Conservation (phyloP, 2,888 invertebrate species). For the Lymantria dispar region DNA sequence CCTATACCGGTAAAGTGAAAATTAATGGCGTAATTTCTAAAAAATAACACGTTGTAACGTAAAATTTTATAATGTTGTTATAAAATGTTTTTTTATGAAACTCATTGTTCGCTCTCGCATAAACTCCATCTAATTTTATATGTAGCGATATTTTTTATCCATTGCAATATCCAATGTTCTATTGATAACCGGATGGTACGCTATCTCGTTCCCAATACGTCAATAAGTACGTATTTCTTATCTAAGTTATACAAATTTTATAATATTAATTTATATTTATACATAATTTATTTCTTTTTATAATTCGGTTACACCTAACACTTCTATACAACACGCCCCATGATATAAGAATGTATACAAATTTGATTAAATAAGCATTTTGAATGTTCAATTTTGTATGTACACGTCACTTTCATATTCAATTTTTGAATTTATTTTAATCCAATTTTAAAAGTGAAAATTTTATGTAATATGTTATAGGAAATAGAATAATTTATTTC, state of each 20-base stretch:
- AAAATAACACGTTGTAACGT: constrained; percentile 23
- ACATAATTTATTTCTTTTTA: background rate
- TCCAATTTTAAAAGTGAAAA: constrained; percentile 6
- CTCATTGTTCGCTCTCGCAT: constrained; percentile 61
- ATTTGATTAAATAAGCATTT: background rate
- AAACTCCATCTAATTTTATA: constrained; percentile 60
- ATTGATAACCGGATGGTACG: constrained; percentile 63
- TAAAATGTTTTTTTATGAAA: constrained; percentile 29
- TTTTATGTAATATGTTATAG: constrained; percentile 4
- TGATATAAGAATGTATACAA: background rate
- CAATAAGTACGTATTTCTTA: constrained; percentile 33
- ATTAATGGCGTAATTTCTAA: constrained; percentile 43
- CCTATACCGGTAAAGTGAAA: constrained; percentile 49
- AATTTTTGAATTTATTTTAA: constrained; percentile 9
- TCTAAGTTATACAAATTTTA: background rate
- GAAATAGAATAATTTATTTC: background rate
- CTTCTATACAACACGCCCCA: background rate
- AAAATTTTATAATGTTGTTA: constrained; percentile 26
- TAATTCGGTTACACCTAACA: background rate
- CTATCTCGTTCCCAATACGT: constrained; percentile 44
- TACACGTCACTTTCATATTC: constrained; percentile 9
- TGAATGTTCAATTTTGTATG: background rate
- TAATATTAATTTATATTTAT: background rate
- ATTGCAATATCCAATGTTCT: constrained; percentile 57
- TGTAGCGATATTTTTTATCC: constrained; percentile 71